Percentiles rank a stretch among this genome's conserved stretches.
phyloP scores from a whole-genome alignment of 2,888 invertebrate genomes.

The Lobophora halterata region DNA sequence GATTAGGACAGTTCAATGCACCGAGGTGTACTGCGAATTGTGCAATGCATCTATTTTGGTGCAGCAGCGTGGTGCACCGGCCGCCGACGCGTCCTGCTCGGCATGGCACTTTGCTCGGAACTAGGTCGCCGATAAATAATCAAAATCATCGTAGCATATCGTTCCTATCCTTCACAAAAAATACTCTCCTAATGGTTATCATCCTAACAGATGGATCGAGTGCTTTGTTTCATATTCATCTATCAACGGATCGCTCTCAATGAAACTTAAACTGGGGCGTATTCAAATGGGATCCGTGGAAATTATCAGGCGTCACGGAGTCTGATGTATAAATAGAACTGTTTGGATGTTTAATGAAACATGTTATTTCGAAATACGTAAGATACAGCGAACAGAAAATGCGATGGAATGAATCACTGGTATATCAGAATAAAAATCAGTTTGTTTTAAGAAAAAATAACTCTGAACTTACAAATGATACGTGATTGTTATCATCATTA shows the following conservation, averaged over 20 bases:
- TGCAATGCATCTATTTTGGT: constrained; percentile 74
- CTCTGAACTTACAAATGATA: constrained; percentile 37
- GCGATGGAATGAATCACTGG: constrained; percentile 7
- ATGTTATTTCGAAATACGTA: constrained; percentile 23
- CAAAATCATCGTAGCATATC: constrained; percentile 38
- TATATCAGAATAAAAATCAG: no score
- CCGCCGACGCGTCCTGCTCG: constrained; percentile 40
- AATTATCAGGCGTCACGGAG: constrained; percentile 27
- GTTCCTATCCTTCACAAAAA: constrained; percentile 1
- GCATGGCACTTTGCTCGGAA: constrained; percentile 44
- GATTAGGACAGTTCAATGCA: constrained; percentile 77
- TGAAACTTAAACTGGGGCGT: constrained; percentile 26
- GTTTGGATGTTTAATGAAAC: constrained; percentile 23
- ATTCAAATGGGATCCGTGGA: constrained; percentile 25
- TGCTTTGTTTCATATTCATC: constrained; percentile 15
- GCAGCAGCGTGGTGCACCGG: constrained; percentile 58
- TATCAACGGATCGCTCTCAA: constrained; percentile 23
- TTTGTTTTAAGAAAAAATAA: neutral
- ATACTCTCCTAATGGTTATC: constrained; percentile 3
- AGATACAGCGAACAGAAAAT: constrained; percentile 11
- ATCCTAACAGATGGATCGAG: constrained; percentile 10
- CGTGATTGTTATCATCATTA: constrained; percentile 54
- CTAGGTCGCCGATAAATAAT: constrained; percentile 57
- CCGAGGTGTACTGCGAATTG: constrained; percentile 75
- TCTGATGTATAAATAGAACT: constrained; percentile 27